Conservation (phyloP, 1,140 invertebrate species). For the Leptonema lineaticorne region DNA sequence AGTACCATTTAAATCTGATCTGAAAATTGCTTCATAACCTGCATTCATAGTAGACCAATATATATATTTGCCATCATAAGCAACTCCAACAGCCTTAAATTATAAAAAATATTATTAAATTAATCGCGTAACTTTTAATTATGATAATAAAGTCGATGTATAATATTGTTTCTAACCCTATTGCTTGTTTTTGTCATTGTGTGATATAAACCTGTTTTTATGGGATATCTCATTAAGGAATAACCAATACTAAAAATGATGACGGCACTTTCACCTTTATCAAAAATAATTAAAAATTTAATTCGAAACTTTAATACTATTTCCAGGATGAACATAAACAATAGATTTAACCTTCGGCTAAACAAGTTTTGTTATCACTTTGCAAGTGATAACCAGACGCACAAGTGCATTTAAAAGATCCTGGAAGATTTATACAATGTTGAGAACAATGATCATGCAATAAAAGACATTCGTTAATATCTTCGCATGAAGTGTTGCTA, state of each 20-base stretch:
- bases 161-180: no score
- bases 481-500: conserved; percentile 55
- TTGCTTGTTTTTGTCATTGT: conserved; percentile 42
- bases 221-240: conserved; percentile 52
- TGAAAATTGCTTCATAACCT: conserved; percentile 66
- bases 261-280: conserved; percentile 62
- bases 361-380: conserved; percentile 70
- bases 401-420: conserved; percentile 80
- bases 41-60: conserved; percentile 74
- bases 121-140: no score
- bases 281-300: not conserved
- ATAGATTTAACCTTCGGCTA: conserved; percentile 51
- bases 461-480: conserved; percentile 48
- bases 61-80: conserved; percentile 64
- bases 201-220: conserved; percentile 46
- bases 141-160: no score
- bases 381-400: conserved; percentile 70
- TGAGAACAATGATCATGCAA: conserved; percentile 71
- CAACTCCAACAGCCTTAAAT: conserved; percentile 66
- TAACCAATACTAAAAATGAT: conserved; percentile 57
- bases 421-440: conserved; percentile 73
- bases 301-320: not conserved
- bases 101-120: no score
- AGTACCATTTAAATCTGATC: conserved; percentile 58
- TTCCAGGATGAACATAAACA: not conserved